These are phyloP conservation scores for Menura novaehollandiae DNA, from an alignment of 2,113 vertebrate species.

Conservation along the genomic window DNA sequence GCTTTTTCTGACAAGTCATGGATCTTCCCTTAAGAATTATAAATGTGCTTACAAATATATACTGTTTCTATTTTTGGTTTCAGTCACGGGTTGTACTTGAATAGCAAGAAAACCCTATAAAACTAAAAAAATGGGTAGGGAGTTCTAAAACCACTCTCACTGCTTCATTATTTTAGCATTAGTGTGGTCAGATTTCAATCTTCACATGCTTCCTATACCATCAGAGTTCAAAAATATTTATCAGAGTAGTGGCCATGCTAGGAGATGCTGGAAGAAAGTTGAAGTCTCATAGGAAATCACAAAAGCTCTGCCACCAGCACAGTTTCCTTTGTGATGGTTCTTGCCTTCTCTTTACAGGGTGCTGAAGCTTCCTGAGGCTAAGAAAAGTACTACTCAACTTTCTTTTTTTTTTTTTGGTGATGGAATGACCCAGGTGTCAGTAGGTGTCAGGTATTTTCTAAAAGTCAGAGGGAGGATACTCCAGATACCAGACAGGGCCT, in stretches of 20 bases:
- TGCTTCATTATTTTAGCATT: conserved; percentile 2
- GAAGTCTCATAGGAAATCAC: not conserved
- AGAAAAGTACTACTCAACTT: not conserved
- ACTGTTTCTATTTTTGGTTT: not conserved
- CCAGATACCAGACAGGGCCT: not conserved
- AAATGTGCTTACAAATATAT: not conserved
- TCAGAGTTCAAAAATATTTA: not conserved
- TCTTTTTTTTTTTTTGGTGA: accelerated
- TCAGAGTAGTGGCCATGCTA: not conserved
- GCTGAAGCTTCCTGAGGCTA: not conserved
- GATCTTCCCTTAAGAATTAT: conserved; percentile 13
- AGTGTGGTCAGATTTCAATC: not conserved
- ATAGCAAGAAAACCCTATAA: not conserved
- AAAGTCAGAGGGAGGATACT: not conserved
- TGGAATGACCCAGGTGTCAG: not conserved
- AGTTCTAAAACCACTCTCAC: conserved; percentile 8
- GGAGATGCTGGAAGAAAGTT: not conserved
- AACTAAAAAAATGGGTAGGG: not conserved
- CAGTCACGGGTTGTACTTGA: not conserved
- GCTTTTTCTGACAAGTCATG: not conserved
- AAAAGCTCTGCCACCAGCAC: not conserved
- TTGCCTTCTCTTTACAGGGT: not conserved
- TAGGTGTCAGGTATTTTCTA: not conserved
- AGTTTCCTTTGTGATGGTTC: not conserved
- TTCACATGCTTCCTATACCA: not conserved